Evolutionary conservation across 2,888 invertebrate species (phyloP), one percentile per base, ranked within the genome.

Genomic region (Tetragonisca angustula): DNA sequence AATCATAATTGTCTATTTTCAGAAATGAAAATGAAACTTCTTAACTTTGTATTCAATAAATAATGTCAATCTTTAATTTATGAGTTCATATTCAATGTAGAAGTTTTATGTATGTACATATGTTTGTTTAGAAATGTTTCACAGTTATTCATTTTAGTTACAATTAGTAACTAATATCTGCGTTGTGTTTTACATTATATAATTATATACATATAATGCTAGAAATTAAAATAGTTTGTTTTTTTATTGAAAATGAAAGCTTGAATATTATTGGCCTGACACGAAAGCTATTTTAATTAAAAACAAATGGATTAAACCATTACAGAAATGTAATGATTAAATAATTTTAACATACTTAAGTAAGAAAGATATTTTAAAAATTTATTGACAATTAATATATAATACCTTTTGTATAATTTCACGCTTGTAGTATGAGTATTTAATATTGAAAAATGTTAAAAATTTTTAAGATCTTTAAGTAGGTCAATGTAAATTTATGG

Each of bases 401-500:
- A 43, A 43, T 43, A 43, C 9, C 9, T 43, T 43, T 43, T 9
- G 9, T 43, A 43, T 43, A 43, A 43, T 43, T 9, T 43, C 43
- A 43, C 43, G 9, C 43, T 43, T 43, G 43, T 43, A 9, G 9
- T 43, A 43, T 43, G 43, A 43, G 9, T 43, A 9, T 43, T 43
- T 9, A 43, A 43, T 43, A 43, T 0, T 43, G 62, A 21, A 4
- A 21, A 64, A 21, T 13, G 2, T 2, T 11, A 19, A 21, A n/a
- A 27, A 27, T 52, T 43, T 50, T 52, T 27, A 15, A 62, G 13
- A 27, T 9, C 1, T 54, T 36, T 52, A 50, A 56, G 49, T 24
- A 27, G 24, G 11, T 19, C 32, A 54, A 17, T 62, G 15, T 65
- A 65, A 69, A 68, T 61, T 76, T 62, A 50, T 59, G 50, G 61